Base-by-base conservation (phyloP, 2,888 invertebrate genomes). In the Megalurothrips usitatus region DNA sequence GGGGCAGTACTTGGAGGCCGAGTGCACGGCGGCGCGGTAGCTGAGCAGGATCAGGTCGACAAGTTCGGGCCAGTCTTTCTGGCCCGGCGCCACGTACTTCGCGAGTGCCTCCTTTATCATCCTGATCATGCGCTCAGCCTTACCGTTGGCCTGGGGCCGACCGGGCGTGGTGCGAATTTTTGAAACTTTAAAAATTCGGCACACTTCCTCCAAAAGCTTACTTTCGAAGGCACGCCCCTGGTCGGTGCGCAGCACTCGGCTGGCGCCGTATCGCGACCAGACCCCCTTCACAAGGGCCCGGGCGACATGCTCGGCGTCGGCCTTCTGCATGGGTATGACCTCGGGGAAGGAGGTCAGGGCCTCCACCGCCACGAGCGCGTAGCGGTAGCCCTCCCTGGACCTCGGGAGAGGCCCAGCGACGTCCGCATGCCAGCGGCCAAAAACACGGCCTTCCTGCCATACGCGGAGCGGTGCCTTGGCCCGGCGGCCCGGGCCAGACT, bases 401-500 rank as follows among this genome's bases (percentile, higher is more conserved):
- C 6, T 58, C 6, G 58, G 58, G 68, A 23, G 23, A 9, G 68
- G 68, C 23, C 68, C 68, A 0, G 68, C 68, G 23, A 68, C 23
- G 68, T 68, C 68, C 11, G 23, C 68, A 23, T 68, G 68, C 68
- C 68, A 68, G 23, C 68, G 68, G 68, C 68, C 68, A 23, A 68
- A 68, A n/a, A 68, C 11, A 8, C 68, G 68, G 23, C 68, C 68
- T 23, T 68, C 68, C 23, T 68, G 68, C 68, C 68, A 68, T 23
- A 68, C 68, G 9, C 23, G n/a, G 11, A 68, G 68, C n/a, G 68
- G 68, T 23, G 68, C 68, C 11, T 23, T 19, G 23, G 23, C 68
- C 11, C 68, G 68, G 68, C 68, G 68, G 3, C 68, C 68, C 10
- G 68, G 68, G 8, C 58, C 58, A n/a, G 17, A n/a, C 17, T n/a